Percentiles rank a stretch among this genome's conserved stretches.
phyloP scores from a whole-genome alignment of 2,888 invertebrate species.

The Carpatolechia fugitivella region DNA sequence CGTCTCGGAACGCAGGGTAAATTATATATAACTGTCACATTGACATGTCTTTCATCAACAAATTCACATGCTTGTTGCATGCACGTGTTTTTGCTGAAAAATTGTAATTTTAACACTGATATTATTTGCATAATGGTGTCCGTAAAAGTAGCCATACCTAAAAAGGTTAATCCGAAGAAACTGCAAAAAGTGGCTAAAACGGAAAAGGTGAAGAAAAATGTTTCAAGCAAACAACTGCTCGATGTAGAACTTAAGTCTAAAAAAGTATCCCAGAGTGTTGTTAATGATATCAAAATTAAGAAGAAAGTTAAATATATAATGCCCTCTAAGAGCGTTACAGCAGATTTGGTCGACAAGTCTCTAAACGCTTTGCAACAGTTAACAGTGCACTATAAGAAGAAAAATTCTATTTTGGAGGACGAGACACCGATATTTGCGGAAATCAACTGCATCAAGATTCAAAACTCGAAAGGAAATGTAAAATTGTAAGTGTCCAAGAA shows the following conservation, averaged over 20 bases:
- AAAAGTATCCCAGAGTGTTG: slow-evolving; percentile 2
- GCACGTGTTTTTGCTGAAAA: slow-evolving; percentile 5
- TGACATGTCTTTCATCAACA: neutral
- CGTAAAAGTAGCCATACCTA: slow-evolving; percentile 20
- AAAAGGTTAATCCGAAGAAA: slow-evolving; percentile 20
- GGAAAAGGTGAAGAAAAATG: slow-evolving; percentile 21
- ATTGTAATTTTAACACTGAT: neutral
- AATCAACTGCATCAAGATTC: slow-evolving; percentile 82
- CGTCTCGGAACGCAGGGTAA: too few relatives aligned
- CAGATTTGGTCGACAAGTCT: slow-evolving; percentile 45
- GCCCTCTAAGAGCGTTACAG: slow-evolving; percentile 56
- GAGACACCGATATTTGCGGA: slow-evolving; percentile 80
- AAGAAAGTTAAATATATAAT: slow-evolving; percentile 50
- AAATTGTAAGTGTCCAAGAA: slow-evolving; percentile 79
- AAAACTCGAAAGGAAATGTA: slow-evolving; percentile 79
- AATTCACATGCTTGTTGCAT: neutral
- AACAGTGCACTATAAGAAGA: slow-evolving; percentile 45
- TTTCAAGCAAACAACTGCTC: slow-evolving; percentile 6
- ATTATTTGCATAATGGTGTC: slow-evolving; percentile 26
- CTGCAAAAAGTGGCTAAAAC: slow-evolving; percentile 15
- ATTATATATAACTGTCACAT: too few relatives aligned
- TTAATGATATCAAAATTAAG: slow-evolving; percentile 23
- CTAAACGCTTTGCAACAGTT: slow-evolving; percentile 54
- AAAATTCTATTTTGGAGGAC: slow-evolving; percentile 75
- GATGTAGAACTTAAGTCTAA: too few relatives aligned